These are phyloP conservation scores for Nymphalis urticae DNA, from an alignment of 2,888 invertebrate genomes.

Conservation along the genomic window DNA sequence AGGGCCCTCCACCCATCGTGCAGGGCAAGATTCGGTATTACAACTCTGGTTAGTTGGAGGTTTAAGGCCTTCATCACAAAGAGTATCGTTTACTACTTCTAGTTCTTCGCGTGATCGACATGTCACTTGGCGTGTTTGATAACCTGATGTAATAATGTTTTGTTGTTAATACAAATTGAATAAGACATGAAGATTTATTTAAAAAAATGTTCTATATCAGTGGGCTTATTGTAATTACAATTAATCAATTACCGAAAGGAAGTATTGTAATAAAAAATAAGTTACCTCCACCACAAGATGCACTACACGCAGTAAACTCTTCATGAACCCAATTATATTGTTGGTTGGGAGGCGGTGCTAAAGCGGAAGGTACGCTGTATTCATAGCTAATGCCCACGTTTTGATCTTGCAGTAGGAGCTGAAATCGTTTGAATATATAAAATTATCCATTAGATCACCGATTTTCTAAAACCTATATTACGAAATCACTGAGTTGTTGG, in stretches of 20 bases:
- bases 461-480: not conserved
- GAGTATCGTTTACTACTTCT: conserved; percentile 85
- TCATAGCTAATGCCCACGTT: conserved; percentile 94
- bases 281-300: conserved; percentile 94
- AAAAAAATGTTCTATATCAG: not conserved
- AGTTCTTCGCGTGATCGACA: conserved; percentile 89
- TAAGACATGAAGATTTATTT: not conserved
- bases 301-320: conserved; percentile 90
- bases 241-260: too few relatives aligned
- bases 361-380: conserved; percentile 91
- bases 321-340: conserved; percentile 91
- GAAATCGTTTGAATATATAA: conserved; percentile 31
- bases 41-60: conserved; percentile 88
- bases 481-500: too few relatives aligned
- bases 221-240: too few relatives aligned
- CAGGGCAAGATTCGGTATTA: conserved; percentile 88
- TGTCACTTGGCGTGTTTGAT: conserved; percentile 88
- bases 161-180: not conserved
- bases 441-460: too few relatives aligned
- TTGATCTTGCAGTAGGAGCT: conserved; percentile 89
- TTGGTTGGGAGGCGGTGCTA: conserved; percentile 84
- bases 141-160: conserved; percentile 71
- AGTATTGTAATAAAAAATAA: not conserved
- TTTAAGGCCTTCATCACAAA: conserved; percentile 89
- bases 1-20: conserved; percentile 88